Percentiles rank a stretch among this genome's conserved stretches.
These are phyloP conservation scores for Tricholaema leucomelas DNA, from an alignment of 2,113 vertebrate genomes.

Conservation along the genomic window DNA sequence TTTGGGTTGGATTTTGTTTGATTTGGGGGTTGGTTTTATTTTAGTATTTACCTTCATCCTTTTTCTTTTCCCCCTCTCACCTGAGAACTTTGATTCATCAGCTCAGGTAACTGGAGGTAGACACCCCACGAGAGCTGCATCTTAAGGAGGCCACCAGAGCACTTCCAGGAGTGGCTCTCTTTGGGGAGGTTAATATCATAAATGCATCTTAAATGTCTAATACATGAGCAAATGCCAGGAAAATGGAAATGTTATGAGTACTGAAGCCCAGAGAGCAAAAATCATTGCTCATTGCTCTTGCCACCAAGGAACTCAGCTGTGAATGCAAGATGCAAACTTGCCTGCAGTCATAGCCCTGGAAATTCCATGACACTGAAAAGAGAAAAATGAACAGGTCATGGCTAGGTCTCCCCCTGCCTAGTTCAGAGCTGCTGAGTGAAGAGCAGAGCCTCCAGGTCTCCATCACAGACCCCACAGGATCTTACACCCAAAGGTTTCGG, in stretches of 20 bases:
- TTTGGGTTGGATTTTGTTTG: not conserved
- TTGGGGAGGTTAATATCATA: conserved; percentile 70
- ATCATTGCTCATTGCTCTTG: conserved; percentile 5
- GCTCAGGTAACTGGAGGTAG: conserved; percentile 41
- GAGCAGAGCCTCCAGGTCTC: not conserved
- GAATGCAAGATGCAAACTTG: not conserved
- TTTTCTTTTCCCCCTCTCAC: not conserved
- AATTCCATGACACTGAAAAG: not conserved
- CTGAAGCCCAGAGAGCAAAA: conserved; percentile 51
- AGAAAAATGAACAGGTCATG: not conserved
- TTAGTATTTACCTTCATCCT: not conserved
- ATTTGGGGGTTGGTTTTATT: not conserved
- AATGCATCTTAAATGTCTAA: conserved; percentile 72
- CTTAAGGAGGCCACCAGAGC: conserved; percentile 47
- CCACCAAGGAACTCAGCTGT: not conserved
- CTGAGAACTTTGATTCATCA: conserved; percentile 60
- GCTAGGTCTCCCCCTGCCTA: rapidly evolving
- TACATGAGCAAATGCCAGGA: conserved; percentile 57
- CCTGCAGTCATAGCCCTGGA: conserved; percentile 2
- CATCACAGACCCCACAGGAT: not conserved
- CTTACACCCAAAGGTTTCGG: not conserved
- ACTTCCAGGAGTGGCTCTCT: conserved; percentile 32
- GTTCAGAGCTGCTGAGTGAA: not conserved
- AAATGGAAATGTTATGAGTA: conserved; percentile 66
- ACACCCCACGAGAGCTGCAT: conserved; percentile 38